Conservation (phyloP, 2,888 invertebrate genomes). For the Platycheirus rosarum region DNA sequence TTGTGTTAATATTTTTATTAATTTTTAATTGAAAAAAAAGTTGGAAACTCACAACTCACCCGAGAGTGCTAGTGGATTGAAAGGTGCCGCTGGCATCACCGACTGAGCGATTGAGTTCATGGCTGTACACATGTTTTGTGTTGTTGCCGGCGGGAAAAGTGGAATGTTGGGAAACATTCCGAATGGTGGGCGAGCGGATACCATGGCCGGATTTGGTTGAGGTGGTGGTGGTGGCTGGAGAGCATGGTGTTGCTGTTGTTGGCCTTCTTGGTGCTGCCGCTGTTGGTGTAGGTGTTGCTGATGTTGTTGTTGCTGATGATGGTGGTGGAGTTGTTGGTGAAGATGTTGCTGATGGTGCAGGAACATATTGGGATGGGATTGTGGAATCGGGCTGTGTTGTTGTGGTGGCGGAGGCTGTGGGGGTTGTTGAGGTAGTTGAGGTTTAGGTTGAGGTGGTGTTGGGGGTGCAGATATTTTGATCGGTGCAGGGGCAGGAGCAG, state of each 20-base stretch:
- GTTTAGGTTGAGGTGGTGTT: slow-evolving; percentile 80
- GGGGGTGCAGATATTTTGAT: slow-evolving; percentile 54
- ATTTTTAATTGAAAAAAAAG: slow-evolving; percentile 57
- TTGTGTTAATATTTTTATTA: slow-evolving; percentile 24
- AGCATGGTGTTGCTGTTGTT: slow-evolving; percentile 76
- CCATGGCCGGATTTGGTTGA: slow-evolving; percentile 78
- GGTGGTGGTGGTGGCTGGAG: slow-evolving; percentile 76
- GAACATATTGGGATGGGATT: slow-evolving; percentile 66
- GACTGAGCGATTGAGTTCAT: slow-evolving; percentile 92
- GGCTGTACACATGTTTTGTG: slow-evolving; percentile 90
- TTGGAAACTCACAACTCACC: slow-evolving; percentile 79
- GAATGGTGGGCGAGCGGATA: slow-evolving; percentile 80
- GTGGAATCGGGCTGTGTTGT: slow-evolving; percentile 63
- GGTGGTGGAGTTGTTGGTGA: slow-evolving; percentile 79
- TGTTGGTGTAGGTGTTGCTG: slow-evolving; percentile 77
- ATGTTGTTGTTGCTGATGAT: slow-evolving; percentile 80
- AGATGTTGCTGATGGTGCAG: slow-evolving; percentile 81
- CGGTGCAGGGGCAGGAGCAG: slow-evolving; percentile 54
- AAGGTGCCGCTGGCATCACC: slow-evolving; percentile 91
- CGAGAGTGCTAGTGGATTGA: slow-evolving; percentile 94
- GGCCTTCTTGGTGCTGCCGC: slow-evolving; percentile 79
- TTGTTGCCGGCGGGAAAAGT: slow-evolving; percentile 83
- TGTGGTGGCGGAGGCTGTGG: slow-evolving; percentile 52
- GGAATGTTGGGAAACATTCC: slow-evolving; percentile 82
- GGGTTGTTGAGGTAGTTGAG: slow-evolving; percentile 75